Percentiles rank a stretch among this genome's conserved stretches.
Evolutionary conservation across 2,888 invertebrate genomes (phyloP).

Genomic region (Chloromyia formosa): DNA sequence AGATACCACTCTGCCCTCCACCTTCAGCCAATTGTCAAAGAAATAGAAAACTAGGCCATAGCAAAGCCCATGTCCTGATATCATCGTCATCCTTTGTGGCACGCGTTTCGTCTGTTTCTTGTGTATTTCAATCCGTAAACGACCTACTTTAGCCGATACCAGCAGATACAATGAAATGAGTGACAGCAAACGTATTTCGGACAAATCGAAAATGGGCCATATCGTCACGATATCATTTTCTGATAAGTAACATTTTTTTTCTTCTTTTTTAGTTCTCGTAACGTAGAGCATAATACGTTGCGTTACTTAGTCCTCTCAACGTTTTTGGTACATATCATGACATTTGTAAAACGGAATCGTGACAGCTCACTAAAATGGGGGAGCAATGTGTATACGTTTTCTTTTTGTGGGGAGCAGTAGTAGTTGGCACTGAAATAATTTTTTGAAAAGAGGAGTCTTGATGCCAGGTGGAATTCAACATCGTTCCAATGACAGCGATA

Average conservation of each 20-base stretch:
- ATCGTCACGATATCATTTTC: constrained; percentile 40
- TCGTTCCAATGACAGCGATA: background rate
- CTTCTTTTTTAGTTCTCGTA: background rate
- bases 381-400: background rate
- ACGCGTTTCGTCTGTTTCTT: constrained; percentile 5
- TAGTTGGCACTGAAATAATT: background rate
- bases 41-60: constrained; percentile 21
- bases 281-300: background rate
- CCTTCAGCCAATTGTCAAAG: background rate
- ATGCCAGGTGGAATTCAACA: background rate
- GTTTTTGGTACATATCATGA: constrained; percentile 29
- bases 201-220: constrained; percentile 41
- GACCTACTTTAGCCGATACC: constrained; percentile 29
- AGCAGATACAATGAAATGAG: background rate
- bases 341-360: constrained; percentile 17
- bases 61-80: constrained; percentile 16
- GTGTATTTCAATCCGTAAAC: constrained; percentile 30
- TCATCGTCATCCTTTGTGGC: constrained; percentile 9
- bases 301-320: constrained; percentile 18
- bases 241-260: constrained; percentile 40
- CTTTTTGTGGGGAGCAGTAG: background rate
- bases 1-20: constrained; percentile 10
- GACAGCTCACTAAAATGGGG: constrained; percentile 14
- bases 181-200: constrained; percentile 25
- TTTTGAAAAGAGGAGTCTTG: background rate